phyloP scores from a whole-genome alignment of 2,797 vertebrate genomes.

The Eospalax fontanierii region DNA sequence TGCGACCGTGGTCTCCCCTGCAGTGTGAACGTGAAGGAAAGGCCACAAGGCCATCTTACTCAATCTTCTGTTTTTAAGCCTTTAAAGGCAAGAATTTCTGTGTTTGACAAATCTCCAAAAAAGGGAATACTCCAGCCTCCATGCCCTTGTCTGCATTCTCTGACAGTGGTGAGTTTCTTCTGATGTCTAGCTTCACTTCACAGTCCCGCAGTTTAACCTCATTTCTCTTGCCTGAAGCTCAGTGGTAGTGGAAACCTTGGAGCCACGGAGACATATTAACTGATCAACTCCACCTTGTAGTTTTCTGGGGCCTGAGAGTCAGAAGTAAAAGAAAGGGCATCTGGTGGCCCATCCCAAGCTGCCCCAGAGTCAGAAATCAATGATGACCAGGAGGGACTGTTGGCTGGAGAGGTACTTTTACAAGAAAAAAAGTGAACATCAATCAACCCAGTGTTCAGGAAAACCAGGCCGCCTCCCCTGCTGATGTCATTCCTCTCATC shows the following conservation, averaged over 20 bases:
- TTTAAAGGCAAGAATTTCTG: constrained; percentile 53
- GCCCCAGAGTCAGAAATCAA: not conserved
- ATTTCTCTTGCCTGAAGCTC: constrained; percentile 36
- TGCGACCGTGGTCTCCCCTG: not conserved
- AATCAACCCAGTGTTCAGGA: not conserved
- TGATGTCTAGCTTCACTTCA: not conserved
- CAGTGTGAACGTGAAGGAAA: constrained; percentile 44
- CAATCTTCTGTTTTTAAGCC: not conserved
- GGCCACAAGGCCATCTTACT: not conserved
- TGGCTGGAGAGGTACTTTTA: not conserved
- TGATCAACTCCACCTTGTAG: not conserved
- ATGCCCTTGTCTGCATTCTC: not conserved
- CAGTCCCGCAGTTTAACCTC: constrained; percentile 6
- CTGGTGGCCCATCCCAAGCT: not conserved
- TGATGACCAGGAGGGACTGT: not conserved
- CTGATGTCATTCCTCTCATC: constrained; percentile 30
- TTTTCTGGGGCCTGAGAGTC: not conserved
- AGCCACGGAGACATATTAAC: not conserved
- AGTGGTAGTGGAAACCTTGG: not conserved
- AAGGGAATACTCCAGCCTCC: not conserved
- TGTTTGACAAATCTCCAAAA: constrained; percentile 4
- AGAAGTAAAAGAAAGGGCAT: not conserved
- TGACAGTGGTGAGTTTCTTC: not conserved
- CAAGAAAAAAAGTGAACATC: not conserved
- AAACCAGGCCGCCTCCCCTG: not conserved